Evolutionary conservation across 2,888 invertebrate genomes (phyloP).

Genomic region (Drosophila kambysellisi): DNA sequence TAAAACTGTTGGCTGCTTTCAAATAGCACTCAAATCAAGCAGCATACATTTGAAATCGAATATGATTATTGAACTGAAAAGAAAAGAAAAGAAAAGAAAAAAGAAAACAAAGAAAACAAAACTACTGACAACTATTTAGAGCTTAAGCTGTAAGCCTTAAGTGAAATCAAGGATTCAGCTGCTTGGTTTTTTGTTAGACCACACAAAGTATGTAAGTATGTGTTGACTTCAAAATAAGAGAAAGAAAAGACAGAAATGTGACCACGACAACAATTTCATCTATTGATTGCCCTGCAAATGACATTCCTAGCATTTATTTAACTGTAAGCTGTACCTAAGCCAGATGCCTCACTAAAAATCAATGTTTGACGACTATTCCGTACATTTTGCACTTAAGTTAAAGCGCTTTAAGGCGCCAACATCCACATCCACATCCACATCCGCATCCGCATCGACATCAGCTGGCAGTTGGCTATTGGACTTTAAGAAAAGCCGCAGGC

Average conservation of each 20-base stretch:
- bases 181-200: conserved; percentile 1
- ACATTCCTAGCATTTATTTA: conserved; percentile 17
- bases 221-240: background rate
- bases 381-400: conserved; percentile 65
- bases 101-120: background rate
- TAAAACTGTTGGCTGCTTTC: background rate
- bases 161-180: background rate
- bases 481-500: conserved; percentile 53
- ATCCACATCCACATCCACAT: conserved; percentile 2
- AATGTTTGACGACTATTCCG: conserved; percentile 50
- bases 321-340: conserved; percentile 24
- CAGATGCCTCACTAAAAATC: conserved; percentile 54
- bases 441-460: conserved; percentile 23
- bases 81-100: background rate
- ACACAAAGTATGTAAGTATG: background rate
- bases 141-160: conserved; percentile 3
- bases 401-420: conserved; percentile 43
- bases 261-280: conserved; percentile 9
- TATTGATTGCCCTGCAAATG: conserved; percentile 27
- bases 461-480: conserved; percentile 30
- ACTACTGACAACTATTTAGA: conserved; percentile 1
- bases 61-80: conserved; percentile 1
- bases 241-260: background rate
- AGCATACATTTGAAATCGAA: background rate
- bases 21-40: background rate